Conservation (phyloP, 2,888 invertebrate genomes). For the Ophion ventricosus region DNA sequence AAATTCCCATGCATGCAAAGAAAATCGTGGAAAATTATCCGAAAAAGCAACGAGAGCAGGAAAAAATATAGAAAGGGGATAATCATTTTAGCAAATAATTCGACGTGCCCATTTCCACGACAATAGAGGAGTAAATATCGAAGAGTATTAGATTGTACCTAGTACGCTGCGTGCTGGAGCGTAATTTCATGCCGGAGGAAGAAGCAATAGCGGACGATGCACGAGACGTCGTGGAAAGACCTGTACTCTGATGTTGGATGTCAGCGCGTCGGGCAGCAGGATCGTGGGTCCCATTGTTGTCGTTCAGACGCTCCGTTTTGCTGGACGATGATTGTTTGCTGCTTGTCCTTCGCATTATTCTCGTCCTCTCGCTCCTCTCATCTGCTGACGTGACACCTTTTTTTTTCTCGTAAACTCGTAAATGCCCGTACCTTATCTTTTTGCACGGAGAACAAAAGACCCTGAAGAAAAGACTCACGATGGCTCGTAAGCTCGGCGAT, state of each 20-base stretch:
- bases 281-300: conserved; percentile 62
- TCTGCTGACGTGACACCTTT: conserved; percentile 71
- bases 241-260: conserved; percentile 67
- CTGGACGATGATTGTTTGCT: conserved; percentile 67
- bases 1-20: not conserved
- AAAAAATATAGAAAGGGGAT: not conserved
- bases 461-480: conserved; percentile 43
- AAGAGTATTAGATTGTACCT: conserved; percentile 58
- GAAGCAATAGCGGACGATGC: conserved; percentile 67
- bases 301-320: conserved; percentile 45
- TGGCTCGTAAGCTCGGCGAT: conserved; percentile 67
- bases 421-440: not conserved
- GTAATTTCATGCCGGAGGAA: conserved; percentile 68
- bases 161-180: conserved; percentile 63
- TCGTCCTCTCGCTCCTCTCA: conserved; percentile 72
- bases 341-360: conserved; percentile 69
- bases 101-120: not conserved
- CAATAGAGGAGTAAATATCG: conserved; percentile 5
- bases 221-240: conserved; percentile 67
- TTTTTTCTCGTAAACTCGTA: conserved; percentile 63
- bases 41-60: not conserved
- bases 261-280: conserved; percentile 58
- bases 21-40: not conserved
- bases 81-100: not conserved
- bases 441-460: not conserved